Evolutionary conservation across 2,888 invertebrate genomes (phyloP).

Genomic region (Acanthoscelides obtectus): DNA sequence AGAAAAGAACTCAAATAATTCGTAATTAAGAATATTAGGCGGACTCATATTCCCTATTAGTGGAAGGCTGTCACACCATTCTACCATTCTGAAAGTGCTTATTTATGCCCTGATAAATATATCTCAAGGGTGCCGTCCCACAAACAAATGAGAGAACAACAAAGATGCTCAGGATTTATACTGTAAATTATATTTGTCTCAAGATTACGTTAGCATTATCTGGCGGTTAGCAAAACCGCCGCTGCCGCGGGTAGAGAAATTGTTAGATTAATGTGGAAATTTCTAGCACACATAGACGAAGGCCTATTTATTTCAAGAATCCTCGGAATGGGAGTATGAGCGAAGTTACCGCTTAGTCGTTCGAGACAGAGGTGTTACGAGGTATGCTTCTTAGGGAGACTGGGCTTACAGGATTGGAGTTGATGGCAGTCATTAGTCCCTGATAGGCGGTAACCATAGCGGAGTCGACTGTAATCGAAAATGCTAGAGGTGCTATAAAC

Average conservation of each 20-base stretch:
- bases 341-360: not conserved
- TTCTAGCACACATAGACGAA: not conserved
- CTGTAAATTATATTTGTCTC: constrained; percentile 45
- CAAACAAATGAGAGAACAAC: constrained; percentile 41
- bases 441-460: too few relatives aligned
- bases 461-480: too few relatives aligned
- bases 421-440: too few relatives aligned
- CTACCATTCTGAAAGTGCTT: not conserved
- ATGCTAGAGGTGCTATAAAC: too few relatives aligned
- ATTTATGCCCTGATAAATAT: not conserved
- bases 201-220: constrained; percentile 46
- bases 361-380: not conserved
- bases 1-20: not conserved
- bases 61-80: not conserved
- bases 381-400: not conserved
- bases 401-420: not conserved
- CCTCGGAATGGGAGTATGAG: not conserved
- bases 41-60: not conserved
- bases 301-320: not conserved
- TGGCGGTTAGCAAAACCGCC: constrained; percentile 29
- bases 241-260: not conserved
- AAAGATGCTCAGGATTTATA: constrained; percentile 42
- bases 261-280: not conserved
- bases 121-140: not conserved
- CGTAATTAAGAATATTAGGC: not conserved